Evolutionary conservation across 2,888 invertebrate species (phyloP), one percentile per base, ranked within the genome.

Genomic region (Ctenicera cuprea): DNA sequence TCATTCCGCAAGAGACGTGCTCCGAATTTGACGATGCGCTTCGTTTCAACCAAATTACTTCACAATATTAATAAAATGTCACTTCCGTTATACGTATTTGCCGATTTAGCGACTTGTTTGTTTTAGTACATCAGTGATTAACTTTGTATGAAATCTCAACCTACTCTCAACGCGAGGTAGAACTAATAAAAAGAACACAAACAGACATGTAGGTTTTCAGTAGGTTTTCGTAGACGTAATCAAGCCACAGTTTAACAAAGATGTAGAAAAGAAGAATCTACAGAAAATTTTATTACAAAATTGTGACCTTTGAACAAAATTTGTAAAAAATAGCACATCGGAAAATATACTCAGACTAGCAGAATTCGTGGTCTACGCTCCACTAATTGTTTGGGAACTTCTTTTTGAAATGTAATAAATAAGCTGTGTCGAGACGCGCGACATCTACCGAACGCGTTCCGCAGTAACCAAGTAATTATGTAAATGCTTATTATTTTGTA

Each of bases 1-100:
- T 80, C 81, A 81, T 81, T 82, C 79, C 80, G 78, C 76, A 76
- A 71, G 74, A 72, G 77, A 81, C 80, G 80, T 81, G 81, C 78
- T 73, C 69, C 71, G 80, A 80, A 79, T 79, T 72, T 77, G 70
- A 72, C 54, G 66, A 41, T 50, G 59, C 71, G 76, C 66, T 78
- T 78, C 76, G 72, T 78, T 77, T 75, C 70, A 69, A 77, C 33
- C 48, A 65, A 71, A 65, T 71, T 65, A 71, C 61, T 69, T 38
- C 61, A 62, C 62, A 69, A 69, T 69, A 59, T 69, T 69, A 69
- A 50, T 50, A 62, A 61, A 69, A 67, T 45, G 43, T 41, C 59
- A 45, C 37, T 48, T 3, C 20, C 22, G 8, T 22, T 3, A 63
- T 50, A 65, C 33, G 14, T 22, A 48, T 43, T 20, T 41, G 41